Evolutionary conservation across 37 sponge, comb jelly and placozoan genomes (phyloP).

Genomic region (Cladorhizidae sp.): DNA sequence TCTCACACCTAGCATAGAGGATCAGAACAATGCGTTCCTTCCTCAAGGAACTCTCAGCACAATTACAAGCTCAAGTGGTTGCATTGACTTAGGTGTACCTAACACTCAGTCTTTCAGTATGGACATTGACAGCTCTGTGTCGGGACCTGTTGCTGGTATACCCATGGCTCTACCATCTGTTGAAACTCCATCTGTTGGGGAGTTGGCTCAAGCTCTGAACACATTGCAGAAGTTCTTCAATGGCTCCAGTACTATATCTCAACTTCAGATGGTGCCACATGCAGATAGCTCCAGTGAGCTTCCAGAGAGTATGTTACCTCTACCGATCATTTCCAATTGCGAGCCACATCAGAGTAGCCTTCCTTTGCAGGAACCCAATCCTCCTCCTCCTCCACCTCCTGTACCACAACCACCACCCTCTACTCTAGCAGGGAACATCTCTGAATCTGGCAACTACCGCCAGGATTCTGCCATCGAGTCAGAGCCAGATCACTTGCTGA

Average conservation of each 20-base stretch:
- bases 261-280: slow-evolving; percentile 6
- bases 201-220: slow-evolving; percentile 25
- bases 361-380: not conserved
- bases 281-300: not conserved
- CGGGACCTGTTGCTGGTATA: not conserved
- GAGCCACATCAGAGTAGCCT: not conserved
- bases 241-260: slow-evolving; percentile 1
- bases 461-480: not conserved
- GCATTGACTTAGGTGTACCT: not conserved
- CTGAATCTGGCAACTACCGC: not conserved
- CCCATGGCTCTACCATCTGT: not conserved
- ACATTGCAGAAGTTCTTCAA: slow-evolving; percentile 26
- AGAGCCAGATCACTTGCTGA: not conserved
- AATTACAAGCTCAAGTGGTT: not conserved
- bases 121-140: not conserved
- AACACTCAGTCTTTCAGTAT: not conserved
- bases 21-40: not conserved
- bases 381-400: not conserved
- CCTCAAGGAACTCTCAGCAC: not conserved
- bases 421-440: too few species aligned
- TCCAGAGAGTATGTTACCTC: not conserved
- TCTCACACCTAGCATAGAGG: not conserved
- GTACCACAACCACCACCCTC: not conserved
- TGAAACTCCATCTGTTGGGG: not conserved
- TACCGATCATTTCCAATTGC: not conserved